Conservation (phyloP, 1,140 invertebrate species). For the Tetraneura akinire region DNA sequence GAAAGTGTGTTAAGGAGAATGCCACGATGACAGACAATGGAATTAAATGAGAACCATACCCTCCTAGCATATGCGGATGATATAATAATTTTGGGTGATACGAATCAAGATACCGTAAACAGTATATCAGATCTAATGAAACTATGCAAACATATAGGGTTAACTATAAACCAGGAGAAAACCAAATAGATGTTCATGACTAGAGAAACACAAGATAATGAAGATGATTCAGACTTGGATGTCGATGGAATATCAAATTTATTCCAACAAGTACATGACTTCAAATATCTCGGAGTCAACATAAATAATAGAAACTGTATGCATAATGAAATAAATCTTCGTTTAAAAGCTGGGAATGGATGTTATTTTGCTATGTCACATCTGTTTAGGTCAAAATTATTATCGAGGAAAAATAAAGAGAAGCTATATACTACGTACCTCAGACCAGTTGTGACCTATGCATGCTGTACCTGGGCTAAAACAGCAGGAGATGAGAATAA, state of each 20-base stretch:
- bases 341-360: no score
- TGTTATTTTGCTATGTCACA: no score
- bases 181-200: conserved; percentile 7
- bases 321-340: no score
- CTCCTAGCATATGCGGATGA: no score
- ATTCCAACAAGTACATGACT: neutral
- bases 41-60: neutral
- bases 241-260: neutral
- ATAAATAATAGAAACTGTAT: no score
- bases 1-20: neutral
- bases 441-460: neutral
- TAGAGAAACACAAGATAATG: neutral
- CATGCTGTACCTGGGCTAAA: neutral
- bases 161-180: conserved; percentile 9
- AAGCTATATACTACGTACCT: neutral
- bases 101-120: conserved; percentile 1
- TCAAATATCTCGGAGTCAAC: no score
- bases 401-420: neutral
- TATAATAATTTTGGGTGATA: no score
- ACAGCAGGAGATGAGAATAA: neutral
- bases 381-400: neutral
- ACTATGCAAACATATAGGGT: conserved; percentile 1
- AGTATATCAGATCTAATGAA: neutral
- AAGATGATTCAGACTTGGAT: neutral
- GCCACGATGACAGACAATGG: neutral